phyloP scores from a whole-genome alignment of 2,113 vertebrate species.

The Gymnogyps californianus region DNA sequence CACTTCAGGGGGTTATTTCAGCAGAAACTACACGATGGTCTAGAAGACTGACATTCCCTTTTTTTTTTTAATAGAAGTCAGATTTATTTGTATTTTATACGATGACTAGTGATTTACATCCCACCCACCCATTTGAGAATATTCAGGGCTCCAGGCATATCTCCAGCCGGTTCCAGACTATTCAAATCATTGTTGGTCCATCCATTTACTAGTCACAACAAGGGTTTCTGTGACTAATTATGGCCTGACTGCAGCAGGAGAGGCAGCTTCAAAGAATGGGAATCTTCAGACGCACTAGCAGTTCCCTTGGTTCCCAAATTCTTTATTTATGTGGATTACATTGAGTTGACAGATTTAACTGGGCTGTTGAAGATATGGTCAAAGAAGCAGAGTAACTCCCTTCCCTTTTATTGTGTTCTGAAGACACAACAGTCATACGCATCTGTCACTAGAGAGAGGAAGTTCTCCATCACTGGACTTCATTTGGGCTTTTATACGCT shows the following conservation, averaged over 20 bases:
- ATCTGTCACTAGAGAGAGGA: slow-evolving; percentile 36
- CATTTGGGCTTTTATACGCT: slow-evolving; percentile 23
- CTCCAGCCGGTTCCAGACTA: not conserved
- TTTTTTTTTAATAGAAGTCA: not conserved
- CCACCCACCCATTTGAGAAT: slow-evolving; percentile 20
- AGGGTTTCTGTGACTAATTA: slow-evolving; percentile 52
- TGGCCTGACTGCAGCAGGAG: slow-evolving; percentile 25
- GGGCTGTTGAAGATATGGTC: slow-evolving; percentile 36
- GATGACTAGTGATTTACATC: slow-evolving; percentile 38
- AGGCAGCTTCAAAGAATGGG: slow-evolving; percentile 47
- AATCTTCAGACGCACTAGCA: not conserved
- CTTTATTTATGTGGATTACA: slow-evolving; percentile 55
- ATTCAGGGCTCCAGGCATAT: not conserved
- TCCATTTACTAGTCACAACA: slow-evolving; percentile 29
- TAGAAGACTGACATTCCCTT: not conserved
- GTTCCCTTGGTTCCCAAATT: slow-evolving; percentile 29
- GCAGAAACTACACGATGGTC: not conserved
- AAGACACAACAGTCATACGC: slow-evolving; percentile 3
- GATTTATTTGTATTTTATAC: slow-evolving; percentile 41
- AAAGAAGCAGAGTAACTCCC: slow-evolving; percentile 30
- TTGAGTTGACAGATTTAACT: slow-evolving; percentile 53
- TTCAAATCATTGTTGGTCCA: slow-evolving; percentile 27
- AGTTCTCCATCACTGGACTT: slow-evolving; percentile 30
- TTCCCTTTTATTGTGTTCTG: slow-evolving; percentile 56
- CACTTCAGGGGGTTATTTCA: not conserved